Percentiles rank a stretch among this genome's conserved stretches.
These are phyloP conservation scores for Heterohyrax brucei DNA, from an alignment of 2,797 vertebrate genomes.

Conservation along the genomic window DNA sequence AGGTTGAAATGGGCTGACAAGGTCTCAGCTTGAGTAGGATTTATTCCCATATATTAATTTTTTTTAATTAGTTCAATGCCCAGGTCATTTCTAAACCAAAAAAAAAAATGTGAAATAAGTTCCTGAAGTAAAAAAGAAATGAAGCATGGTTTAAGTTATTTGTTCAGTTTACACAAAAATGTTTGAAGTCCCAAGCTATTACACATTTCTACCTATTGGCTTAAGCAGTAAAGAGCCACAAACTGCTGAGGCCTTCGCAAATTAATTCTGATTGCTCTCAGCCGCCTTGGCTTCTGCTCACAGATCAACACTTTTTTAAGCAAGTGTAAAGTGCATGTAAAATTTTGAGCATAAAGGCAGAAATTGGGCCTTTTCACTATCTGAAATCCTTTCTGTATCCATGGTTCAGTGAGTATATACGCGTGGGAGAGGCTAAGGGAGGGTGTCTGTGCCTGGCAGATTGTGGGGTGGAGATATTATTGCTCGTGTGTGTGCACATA, in stretches of 20 bases:
- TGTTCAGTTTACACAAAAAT: constrained; percentile 51
- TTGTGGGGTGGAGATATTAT: constrained; percentile 82
- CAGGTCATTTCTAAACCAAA: constrained; percentile 79
- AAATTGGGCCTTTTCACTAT: constrained; percentile 15
- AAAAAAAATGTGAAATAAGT: constrained; percentile 75
- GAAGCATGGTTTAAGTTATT: constrained; percentile 16
- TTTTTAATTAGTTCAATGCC: constrained; percentile 87
- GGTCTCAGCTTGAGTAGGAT: constrained; percentile 81
- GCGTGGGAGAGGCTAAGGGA: constrained; percentile 52
- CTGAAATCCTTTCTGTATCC: constrained; percentile 53
- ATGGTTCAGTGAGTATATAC: constrained; percentile 19
- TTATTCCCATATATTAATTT: constrained; percentile 86
- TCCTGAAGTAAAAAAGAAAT: constrained; percentile 58
- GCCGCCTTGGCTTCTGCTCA: background rate
- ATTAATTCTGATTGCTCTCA: background rate
- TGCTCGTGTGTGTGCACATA: background rate
- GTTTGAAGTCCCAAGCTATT: background rate
- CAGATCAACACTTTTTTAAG: background rate
- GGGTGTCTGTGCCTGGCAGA: constrained; percentile 82
- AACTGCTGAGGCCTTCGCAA: background rate
- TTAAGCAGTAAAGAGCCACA: background rate
- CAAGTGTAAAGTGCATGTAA: constrained; percentile 8
- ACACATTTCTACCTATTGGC: background rate
- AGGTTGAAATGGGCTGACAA: constrained; percentile 84
- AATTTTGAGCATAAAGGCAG: background rate